These are phyloP conservation scores for Bursaphelenchus mucronatus DNA, from an alignment of 1,140 invertebrate species.

Conservation along the genomic window DNA sequence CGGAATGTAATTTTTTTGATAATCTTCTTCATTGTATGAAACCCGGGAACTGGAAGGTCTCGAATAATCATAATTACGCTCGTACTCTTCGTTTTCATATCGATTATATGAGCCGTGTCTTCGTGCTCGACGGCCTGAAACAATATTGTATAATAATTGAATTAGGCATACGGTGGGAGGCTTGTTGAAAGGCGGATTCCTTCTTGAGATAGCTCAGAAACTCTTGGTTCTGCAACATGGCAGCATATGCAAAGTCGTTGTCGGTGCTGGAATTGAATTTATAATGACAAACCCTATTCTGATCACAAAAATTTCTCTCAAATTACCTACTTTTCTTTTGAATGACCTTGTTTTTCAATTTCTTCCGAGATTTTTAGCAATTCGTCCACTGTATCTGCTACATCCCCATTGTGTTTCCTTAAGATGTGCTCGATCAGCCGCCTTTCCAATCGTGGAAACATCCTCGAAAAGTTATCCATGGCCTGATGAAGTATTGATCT, in stretches of 20 bases:
- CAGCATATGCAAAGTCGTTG: conserved; percentile 50
- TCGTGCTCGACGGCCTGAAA: too few species aligned
- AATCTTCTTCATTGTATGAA: neutral
- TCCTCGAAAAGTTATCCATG: conserved; percentile 40
- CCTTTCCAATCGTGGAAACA: conserved; percentile 35
- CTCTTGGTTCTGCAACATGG: conserved; percentile 47
- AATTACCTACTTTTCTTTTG: conserved; percentile 3
- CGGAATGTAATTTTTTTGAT: conserved; percentile 6
- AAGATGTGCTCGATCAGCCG: conserved; percentile 36
- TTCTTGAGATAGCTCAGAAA: conserved; percentile 38
- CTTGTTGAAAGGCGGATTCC: too few species aligned
- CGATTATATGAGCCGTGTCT: too few species aligned
- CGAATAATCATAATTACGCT: too few species aligned
- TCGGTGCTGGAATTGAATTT: conserved; percentile 17
- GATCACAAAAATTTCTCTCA: neutral
- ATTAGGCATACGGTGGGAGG: too few species aligned
- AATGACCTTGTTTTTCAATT: neutral
- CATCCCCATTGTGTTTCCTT: conserved; percentile 36
- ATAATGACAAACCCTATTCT: neutral
- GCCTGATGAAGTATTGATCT: conserved; percentile 28
- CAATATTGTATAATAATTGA: too few species aligned
- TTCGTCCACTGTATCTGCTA: conserved; percentile 34
- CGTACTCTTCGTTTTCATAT: too few species aligned
- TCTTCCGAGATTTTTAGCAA: conserved; percentile 20
- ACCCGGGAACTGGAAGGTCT: neutral